Base-by-base conservation (phyloP, 2,888 invertebrate species). In the Perizoma affinitatum region DNA sequence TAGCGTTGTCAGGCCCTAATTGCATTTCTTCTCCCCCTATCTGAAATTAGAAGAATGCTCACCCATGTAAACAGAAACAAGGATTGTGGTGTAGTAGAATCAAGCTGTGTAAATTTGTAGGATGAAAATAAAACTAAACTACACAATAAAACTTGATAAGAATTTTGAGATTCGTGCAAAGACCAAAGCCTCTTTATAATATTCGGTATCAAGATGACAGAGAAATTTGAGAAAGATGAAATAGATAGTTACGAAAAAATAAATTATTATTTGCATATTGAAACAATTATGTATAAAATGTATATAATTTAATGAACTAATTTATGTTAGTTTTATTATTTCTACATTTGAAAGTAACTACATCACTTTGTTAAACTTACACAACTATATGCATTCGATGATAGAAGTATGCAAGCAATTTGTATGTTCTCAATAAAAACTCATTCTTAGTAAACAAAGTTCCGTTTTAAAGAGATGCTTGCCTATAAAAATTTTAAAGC, bases 41-140 rank as follows among this genome's bases (percentile, higher is more conserved):
- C 93, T 93, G 93, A 90, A 93, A 93, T 88, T 84, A 92, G 90
- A 93, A 88, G 87, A 86, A 76, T 81, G 89, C 92, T 92, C 88
- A 90, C 92, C 92, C 92, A 88, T 92, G 87, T 85, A 88, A 86
- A 86, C 66, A 86, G 86, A 86, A 84, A 80, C 66, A 74, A 66
- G 70, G 71, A 66, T 65, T 69, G 74, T 76, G 22, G 73, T 71
- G 60, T 69, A 53, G 55, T 22, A 69, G 58, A 63, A 65, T 66
- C 53, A 65, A 69, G 64, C 60, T 63, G 56, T 61, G 57, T 63
- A 22, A 54, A 9, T 59, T 50, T 59, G 49, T 58, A 51, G 69
- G 60, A 69, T 72, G 66, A 71, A 76, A 73, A 62, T 70, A 61
- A 78, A 74, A 73, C 73, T 68, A 22, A 22, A 22, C 1, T 22